phyloP scores from a whole-genome alignment of 2,797 vertebrate species.

The Philypnodon macrostomus region DNA sequence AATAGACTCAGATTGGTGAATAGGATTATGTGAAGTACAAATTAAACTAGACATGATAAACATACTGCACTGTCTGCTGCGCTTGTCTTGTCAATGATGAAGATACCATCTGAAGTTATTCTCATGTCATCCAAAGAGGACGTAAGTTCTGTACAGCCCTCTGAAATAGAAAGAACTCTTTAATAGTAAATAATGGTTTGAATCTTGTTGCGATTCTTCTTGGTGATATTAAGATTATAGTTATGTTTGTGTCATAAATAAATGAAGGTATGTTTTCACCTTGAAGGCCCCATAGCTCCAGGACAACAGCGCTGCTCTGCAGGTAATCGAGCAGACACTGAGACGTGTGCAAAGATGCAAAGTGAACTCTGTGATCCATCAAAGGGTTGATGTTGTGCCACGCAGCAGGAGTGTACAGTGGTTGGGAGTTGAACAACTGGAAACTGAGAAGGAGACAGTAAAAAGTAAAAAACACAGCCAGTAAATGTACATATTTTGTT shows the following conservation, averaged over 20 bases:
- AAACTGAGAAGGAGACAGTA: constrained; percentile 68
- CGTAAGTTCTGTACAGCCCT: constrained; percentile 76
- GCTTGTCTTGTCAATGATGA: constrained; percentile 76
- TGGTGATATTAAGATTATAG: background rate
- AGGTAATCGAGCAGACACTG: constrained; percentile 81
- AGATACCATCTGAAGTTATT: constrained; percentile 73
- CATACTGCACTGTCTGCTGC: constrained; percentile 55
- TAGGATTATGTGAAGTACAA: background rate
- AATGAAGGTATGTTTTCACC: constrained; percentile 58
- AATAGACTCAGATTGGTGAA: background rate
- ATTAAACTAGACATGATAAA: constrained; percentile 3
- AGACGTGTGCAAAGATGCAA: constrained; percentile 76
- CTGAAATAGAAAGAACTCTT: constrained; percentile 53
- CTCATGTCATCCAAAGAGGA: constrained; percentile 60
- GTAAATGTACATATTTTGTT: too few relatives aligned
- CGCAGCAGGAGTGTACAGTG: constrained; percentile 79
- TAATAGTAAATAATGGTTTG: background rate
- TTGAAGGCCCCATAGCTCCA: constrained; percentile 90
- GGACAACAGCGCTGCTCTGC: constrained; percentile 84
- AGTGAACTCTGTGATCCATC: constrained; percentile 81
- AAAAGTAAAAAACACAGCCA: background rate
- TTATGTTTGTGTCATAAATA: background rate
- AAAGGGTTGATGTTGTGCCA: constrained; percentile 84
- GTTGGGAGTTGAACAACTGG: constrained; percentile 77
- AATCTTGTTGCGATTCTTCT: background rate